These are phyloP conservation scores for Brachypteracias leptosomus DNA, from an alignment of 2,113 vertebrate genomes.

Conservation along the genomic window DNA sequence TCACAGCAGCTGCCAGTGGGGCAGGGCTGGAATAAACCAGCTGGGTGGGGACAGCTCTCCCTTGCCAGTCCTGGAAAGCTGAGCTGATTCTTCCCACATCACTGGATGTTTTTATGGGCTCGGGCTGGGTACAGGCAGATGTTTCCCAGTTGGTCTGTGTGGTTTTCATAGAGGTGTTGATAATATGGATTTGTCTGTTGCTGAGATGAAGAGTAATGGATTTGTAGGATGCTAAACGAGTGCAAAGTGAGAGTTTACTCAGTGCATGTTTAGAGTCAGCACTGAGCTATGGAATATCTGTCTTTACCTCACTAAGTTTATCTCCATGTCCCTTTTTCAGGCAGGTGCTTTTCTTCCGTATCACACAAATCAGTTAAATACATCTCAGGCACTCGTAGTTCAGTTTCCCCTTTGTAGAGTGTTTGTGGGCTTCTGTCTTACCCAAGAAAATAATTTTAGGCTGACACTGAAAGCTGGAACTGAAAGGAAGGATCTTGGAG, in stretches of 20 bases:
- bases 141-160: background rate
- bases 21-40: background rate
- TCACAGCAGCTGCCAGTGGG: background rate
- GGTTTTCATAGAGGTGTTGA: background rate
- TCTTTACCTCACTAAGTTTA: background rate
- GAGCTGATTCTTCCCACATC: background rate
- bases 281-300: background rate
- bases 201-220: background rate
- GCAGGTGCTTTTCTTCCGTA: background rate
- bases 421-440: background rate
- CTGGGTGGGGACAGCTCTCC: background rate
- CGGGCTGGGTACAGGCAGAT: background rate
- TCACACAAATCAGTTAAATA: background rate
- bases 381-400: background rate
- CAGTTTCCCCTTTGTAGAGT: background rate
- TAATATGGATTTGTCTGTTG: background rate
- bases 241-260: background rate
- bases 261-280: background rate
- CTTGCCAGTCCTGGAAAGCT: background rate
- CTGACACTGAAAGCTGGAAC: background rate
- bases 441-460: background rate
- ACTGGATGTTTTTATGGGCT: accelerated
- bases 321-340: background rate
- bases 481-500: background rate
- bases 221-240: background rate